A percentile compares a stretch with the other conserved stretches of the same genome.
Evolutionary conservation across 2,797 vertebrate genomes (phyloP).

Genomic region (Acropternis orthonyx): DNA sequence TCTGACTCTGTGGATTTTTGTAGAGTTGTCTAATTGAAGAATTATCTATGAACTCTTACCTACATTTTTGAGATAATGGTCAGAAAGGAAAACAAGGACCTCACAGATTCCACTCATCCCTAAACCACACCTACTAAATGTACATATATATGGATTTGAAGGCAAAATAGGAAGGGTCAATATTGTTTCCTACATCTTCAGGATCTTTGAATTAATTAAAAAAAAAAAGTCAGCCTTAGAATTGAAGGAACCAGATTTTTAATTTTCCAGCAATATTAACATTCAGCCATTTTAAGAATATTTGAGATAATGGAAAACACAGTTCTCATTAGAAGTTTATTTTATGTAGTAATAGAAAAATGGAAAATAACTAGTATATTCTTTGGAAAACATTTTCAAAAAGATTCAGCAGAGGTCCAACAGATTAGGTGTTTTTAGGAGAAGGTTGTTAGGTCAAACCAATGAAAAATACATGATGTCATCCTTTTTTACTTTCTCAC

Average conservation of each 20-base stretch:
- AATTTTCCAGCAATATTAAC: background rate
- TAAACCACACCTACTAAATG: background rate
- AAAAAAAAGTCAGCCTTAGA: background rate
- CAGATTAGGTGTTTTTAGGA: background rate
- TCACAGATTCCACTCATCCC: fast-evolving
- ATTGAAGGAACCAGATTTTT: fast-evolving
- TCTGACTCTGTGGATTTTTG: background rate
- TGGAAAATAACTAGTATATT: background rate
- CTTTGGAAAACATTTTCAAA: background rate
- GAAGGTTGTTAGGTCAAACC: background rate
- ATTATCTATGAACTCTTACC: background rate
- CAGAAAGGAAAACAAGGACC: background rate
- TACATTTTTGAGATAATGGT: background rate
- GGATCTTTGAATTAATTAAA: background rate
- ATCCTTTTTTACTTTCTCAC: background rate
- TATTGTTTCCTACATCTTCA: background rate
- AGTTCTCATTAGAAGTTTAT: background rate
- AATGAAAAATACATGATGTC: background rate
- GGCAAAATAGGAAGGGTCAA: background rate
- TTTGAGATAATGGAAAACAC: background rate
- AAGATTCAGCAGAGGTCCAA: background rate
- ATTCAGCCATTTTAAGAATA: background rate
- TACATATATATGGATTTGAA: background rate
- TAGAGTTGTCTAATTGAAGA: background rate
- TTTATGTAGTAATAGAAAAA: background rate